phyloP scores from a whole-genome alignment of 2,797 vertebrate genomes.

The Sebastes cheni region DNA sequence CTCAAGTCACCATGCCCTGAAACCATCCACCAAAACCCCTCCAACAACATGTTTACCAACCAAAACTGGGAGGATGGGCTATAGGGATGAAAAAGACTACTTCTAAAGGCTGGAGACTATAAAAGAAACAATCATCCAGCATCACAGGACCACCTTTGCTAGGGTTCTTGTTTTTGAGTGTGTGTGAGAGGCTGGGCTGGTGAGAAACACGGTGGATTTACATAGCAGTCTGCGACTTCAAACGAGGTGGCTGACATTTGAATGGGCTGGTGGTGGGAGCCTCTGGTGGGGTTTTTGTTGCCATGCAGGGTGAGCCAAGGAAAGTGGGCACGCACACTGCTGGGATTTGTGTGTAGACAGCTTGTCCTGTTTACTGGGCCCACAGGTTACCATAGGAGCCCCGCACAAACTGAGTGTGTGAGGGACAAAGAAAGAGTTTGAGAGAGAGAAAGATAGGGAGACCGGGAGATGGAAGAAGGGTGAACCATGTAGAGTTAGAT shows the following conservation, averaged over 20 bases:
- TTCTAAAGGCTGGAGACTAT: slow-evolving; percentile 60
- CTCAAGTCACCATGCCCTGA: slow-evolving; percentile 55
- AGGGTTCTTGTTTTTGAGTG: slow-evolving; percentile 59
- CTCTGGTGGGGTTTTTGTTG: slow-evolving; percentile 74
- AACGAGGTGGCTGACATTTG: slow-evolving; percentile 77
- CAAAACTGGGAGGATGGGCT: slow-evolving; percentile 45
- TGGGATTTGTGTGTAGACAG: slow-evolving; percentile 72
- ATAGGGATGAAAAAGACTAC: slow-evolving; percentile 48
- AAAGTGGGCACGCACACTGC: slow-evolving; percentile 70
- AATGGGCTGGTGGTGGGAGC: slow-evolving; percentile 75
- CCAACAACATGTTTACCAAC: slow-evolving; percentile 66
- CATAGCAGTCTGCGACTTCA: slow-evolving; percentile 76
- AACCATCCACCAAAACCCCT: slow-evolving; percentile 41
- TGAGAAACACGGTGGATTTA: slow-evolving; percentile 78
- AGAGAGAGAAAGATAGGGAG: slow-evolving; percentile 50
- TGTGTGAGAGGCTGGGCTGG: slow-evolving; percentile 63
- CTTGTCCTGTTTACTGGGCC: slow-evolving; percentile 75
- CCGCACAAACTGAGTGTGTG: slow-evolving; percentile 48
- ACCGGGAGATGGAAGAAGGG: slow-evolving; percentile 30
- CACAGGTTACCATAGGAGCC: slow-evolving; percentile 81
- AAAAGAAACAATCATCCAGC: slow-evolving; percentile 65
- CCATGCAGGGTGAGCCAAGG: slow-evolving; percentile 72
- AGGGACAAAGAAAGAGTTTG: slow-evolving; percentile 53
- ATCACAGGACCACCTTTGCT: slow-evolving; percentile 74
- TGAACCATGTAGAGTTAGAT: slow-evolving; percentile 22